These are phyloP conservation scores for Malthinus seriepunctatus DNA, from an alignment of 2,888 invertebrate genomes.

Conservation along the genomic window DNA sequence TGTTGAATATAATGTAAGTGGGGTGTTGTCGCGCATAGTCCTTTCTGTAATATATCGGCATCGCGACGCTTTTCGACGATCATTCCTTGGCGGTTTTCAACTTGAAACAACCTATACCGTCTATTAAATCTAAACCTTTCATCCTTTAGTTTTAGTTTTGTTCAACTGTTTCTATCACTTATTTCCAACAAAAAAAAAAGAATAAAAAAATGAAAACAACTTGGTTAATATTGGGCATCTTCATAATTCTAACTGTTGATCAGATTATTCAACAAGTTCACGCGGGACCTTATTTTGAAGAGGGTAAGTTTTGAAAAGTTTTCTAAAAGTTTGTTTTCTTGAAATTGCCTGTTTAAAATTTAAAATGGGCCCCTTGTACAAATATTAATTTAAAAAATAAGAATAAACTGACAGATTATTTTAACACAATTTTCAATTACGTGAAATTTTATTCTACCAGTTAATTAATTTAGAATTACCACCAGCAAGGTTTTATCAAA, in stretches of 20 bases:
- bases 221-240: slow-evolving; percentile 49
- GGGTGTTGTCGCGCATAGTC: slow-evolving; percentile 43
- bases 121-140: slow-evolving; percentile 21
- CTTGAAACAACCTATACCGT: slow-evolving; percentile 34
- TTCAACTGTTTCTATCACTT: slow-evolving; percentile 35
- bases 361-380: too few relatives aligned
- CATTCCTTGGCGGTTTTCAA: slow-evolving; percentile 43
- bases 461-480: too few relatives aligned
- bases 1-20: slow-evolving; percentile 30
- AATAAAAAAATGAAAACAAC: slow-evolving; percentile 46
- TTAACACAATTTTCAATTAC: too few relatives aligned
- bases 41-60: slow-evolving; percentile 42
- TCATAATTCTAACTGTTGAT: slow-evolving; percentile 46
- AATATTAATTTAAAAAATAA: too few relatives aligned
- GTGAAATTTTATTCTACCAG: too few relatives aligned
- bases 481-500: too few relatives aligned
- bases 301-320: slow-evolving; percentile 44
- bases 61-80: slow-evolving; percentile 42
- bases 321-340: slow-evolving; percentile 12
- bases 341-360: neutral
- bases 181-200: slow-evolving; percentile 25
- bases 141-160: slow-evolving; percentile 38
- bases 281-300: slow-evolving; percentile 49
- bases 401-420: too few relatives aligned
- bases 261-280: slow-evolving; percentile 42